Percentiles rank a stretch among this genome's conserved stretches.
These are phyloP conservation scores for Nematolebias whitei DNA, from an alignment of 2,113 vertebrate genomes.

Conservation along the genomic window DNA sequence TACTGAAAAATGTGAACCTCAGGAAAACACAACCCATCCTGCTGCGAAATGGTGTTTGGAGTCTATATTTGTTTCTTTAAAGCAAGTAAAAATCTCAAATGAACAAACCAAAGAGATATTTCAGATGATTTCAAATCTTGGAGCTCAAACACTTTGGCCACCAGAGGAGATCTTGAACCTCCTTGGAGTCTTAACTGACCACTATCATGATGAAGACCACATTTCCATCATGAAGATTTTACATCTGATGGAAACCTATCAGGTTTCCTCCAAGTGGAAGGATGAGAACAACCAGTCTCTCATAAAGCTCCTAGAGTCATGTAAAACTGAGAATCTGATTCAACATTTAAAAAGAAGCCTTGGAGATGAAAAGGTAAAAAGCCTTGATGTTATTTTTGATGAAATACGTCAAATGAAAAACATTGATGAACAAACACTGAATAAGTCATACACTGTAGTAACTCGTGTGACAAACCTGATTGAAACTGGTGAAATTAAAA, in stretches of 20 bases:
- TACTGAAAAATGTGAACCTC: neutral
- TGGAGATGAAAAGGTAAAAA: neutral
- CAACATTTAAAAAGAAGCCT: constrained; percentile 4
- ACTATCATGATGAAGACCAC: constrained; percentile 3
- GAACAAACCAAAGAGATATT: constrained; percentile 7
- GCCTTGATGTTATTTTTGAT: neutral
- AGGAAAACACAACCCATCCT: neutral
- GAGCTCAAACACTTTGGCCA: constrained; percentile 6
- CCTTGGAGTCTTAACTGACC: constrained; percentile 4
- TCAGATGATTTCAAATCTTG: neutral
- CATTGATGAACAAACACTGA: constrained; percentile 37
- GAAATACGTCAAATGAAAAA: constrained; percentile 25
- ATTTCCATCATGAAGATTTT: constrained; percentile 30
- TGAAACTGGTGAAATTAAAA: constrained; percentile 14
- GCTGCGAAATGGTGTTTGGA: constrained; percentile 7
- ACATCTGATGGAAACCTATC: constrained; percentile 28
- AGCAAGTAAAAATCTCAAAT: neutral
- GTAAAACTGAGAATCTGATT: neutral
- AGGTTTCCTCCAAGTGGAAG: constrained; percentile 21
- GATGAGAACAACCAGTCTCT: neutral
- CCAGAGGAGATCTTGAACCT: constrained; percentile 6
- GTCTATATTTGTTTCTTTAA: neutral
- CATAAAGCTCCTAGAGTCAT: neutral
- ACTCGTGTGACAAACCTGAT: constrained; percentile 24
- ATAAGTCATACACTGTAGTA: neutral